Evolutionary conservation across 1,140 invertebrate genomes (phyloP).

Genomic region (Drosophila pandora): DNA sequence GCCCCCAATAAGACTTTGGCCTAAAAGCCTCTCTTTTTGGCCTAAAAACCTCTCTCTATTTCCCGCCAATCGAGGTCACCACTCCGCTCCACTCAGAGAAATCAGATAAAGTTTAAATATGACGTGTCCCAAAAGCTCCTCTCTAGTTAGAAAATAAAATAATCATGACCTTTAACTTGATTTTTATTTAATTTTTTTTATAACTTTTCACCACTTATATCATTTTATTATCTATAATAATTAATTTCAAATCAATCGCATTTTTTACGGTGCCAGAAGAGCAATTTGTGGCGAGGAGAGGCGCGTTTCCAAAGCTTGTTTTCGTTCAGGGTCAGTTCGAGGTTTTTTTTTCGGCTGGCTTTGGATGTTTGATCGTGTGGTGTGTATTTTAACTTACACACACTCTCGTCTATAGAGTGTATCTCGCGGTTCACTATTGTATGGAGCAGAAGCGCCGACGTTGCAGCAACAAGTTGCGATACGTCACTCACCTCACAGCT

Average conservation of each 20-base stretch:
- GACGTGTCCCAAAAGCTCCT: not conserved
- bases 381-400: conserved; percentile 12
- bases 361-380: conserved; percentile 32
- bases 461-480: conserved; percentile 59
- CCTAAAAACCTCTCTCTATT: conserved; percentile 13
- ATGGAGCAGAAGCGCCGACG: conserved; percentile 32
- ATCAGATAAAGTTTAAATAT: not conserved
- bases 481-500: conserved; percentile 42
- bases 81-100: conserved; percentile 7
- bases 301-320: conserved; percentile 49
- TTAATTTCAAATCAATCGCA: not conserved
- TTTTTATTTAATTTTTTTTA: not conserved
- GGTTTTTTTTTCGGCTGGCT: conserved; percentile 41
- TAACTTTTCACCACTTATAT: not conserved
- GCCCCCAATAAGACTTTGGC: conserved; percentile 2
- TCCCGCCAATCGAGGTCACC: conserved; percentile 24
- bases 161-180: not conserved
- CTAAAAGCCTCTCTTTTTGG: conserved; percentile 24
- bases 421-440: conserved; percentile 28
- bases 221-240: no score
- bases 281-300: conserved; percentile 42
- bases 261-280: conserved; percentile 14
- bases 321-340: conserved; percentile 47
- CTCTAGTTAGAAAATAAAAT: not conserved
- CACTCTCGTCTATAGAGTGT: not conserved